phyloP scores from a whole-genome alignment of 35 echinoderm and acorn worm species.

The Heliocidaris tuberculata region DNA sequence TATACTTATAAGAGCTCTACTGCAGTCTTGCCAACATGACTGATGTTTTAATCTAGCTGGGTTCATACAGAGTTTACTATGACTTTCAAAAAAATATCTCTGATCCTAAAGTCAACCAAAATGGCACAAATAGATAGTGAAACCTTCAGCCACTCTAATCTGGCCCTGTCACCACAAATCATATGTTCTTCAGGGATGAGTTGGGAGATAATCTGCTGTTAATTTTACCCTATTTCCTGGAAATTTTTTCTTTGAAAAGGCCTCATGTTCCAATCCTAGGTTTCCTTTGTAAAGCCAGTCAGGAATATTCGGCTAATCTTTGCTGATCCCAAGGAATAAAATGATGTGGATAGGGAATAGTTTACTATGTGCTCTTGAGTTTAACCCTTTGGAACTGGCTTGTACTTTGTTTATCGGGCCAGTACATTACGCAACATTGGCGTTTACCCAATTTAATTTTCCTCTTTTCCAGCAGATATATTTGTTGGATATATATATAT shows the following conservation, averaged over 20 bases:
- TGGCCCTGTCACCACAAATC: background rate
- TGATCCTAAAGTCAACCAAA: background rate
- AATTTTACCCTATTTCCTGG: slow-evolving; percentile 11
- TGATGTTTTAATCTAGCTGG: background rate
- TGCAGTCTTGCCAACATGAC: background rate
- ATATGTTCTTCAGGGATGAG: background rate
- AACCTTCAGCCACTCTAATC: background rate
- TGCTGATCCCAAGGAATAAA: background rate
- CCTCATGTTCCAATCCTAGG: background rate
- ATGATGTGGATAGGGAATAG: background rate
- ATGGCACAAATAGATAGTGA: background rate
- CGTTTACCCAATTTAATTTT: background rate
- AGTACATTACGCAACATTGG: background rate
- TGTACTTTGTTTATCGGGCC: background rate
- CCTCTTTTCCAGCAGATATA: background rate
- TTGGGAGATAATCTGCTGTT: background rate
- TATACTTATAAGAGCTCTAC: background rate
- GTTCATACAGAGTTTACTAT: background rate
- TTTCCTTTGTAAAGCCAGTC: background rate
- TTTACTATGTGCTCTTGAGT: background rate
- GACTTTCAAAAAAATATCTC: background rate
- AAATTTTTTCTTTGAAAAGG: background rate
- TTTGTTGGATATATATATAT: too few relatives aligned
- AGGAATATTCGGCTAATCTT: background rate
- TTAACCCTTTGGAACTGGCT: background rate